These are phyloP conservation scores for Neosilurus hyrtlii DNA, from an alignment of 2,797 vertebrate species.

Conservation along the genomic window DNA sequence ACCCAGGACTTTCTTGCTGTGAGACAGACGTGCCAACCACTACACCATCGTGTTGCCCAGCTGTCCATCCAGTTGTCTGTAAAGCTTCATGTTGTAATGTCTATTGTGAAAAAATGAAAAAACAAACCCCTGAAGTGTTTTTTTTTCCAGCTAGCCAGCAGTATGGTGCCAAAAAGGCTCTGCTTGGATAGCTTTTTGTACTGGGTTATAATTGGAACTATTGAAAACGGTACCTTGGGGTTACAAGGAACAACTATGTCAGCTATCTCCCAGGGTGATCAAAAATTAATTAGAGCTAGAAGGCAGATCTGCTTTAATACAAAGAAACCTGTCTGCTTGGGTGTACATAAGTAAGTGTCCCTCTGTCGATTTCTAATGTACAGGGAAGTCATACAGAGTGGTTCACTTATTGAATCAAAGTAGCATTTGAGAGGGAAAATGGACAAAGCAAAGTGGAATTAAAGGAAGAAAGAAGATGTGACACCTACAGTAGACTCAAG, in stretches of 20 bases:
- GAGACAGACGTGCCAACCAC: too few relatives aligned
- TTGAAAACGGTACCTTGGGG: not conserved
- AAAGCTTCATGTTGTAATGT: not conserved
- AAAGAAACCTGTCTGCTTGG: not conserved
- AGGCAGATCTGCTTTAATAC: not conserved
- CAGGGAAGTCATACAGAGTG: not conserved
- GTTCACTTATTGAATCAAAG: not conserved
- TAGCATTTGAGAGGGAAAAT: not conserved
- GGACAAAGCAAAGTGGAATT: not conserved
- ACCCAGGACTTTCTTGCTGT: too few relatives aligned
- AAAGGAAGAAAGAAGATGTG: not conserved
- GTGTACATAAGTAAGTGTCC: constrained; percentile 9
- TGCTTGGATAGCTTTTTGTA: not conserved
- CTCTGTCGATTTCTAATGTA: not conserved
- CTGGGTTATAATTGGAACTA: not conserved
- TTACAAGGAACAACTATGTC: not conserved
- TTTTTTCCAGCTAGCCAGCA: not conserved
- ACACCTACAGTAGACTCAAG: not conserved
- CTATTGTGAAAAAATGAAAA: not conserved
- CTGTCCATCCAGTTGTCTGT: not conserved
- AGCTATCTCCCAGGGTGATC: not conserved
- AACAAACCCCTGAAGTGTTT: not conserved
- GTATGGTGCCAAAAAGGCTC: not conserved
- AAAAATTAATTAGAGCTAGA: not conserved
- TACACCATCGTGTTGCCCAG: too few relatives aligned